Evolutionary conservation across 2,797 vertebrate genomes (phyloP), one percentile per base, ranked within the genome.

Genomic region (Girardinus metallicus): DNA sequence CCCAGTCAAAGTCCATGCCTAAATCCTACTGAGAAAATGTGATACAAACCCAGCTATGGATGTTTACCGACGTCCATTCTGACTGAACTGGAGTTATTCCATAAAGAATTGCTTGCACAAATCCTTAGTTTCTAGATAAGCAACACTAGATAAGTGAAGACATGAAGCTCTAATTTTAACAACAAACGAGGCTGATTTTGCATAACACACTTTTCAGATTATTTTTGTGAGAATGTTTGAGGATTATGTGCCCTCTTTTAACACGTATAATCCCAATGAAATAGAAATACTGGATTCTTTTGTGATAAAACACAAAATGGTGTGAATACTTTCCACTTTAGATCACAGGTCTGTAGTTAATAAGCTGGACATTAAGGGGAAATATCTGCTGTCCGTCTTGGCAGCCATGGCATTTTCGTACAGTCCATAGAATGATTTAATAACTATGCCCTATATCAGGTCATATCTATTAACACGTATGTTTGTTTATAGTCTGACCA

Each of bases 381-480:
- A 77, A 21, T 3, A 71, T 41, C 26, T 53, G 64, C 64, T 12
- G 7, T 4, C 53, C 26, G 9, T 29, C 43, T 60, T 46, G n/a
- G 15, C 23, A 74, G 11, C 68, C 12, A 15, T 15, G 4, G 26
- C 6, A n/a, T 75, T 75, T 62, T 44, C 74, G 46, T 29, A 66
- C 44, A 47, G 43, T 46, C 10, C 10, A 62, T 4, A 44, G 31
- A 47, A 49, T 16, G 34, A 70, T 41, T 41, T 70, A 53, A 51
- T 51, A 43, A 53, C 46, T 9, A 7, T 47, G 21, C 62, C 39
- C 47, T 66, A 53, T 18, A 64, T 51, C 64, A 41, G 46, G 68
- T 70, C 66, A 70, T 41, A 70, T 71, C 70, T 10, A 77, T 53
- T 66, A 51, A n/a, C 64, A 41, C 41, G 26, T 31, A 29, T 16